These are phyloP conservation scores for Polyommatus icarus DNA, from an alignment of 2,888 invertebrate species.

Conservation along the genomic window DNA sequence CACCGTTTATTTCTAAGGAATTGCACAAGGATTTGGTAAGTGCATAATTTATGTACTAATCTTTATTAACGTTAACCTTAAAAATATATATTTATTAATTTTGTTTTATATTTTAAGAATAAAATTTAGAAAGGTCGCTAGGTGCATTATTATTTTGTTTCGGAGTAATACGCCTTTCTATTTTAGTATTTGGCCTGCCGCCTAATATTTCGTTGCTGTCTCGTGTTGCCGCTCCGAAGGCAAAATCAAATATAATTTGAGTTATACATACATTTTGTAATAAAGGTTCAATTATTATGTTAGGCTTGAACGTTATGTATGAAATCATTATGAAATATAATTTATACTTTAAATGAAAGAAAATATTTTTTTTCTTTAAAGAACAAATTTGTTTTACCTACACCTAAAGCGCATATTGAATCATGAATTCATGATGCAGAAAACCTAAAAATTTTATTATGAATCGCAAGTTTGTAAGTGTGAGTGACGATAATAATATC, in stretches of 20 bases:
- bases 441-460: too few species aligned
- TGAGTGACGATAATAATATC: too few species aligned
- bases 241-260: conserved; percentile 35
- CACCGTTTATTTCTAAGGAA: conserved; percentile 95
- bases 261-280: neutral
- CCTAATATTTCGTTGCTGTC: conserved; percentile 70
- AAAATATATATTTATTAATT: conserved; percentile 18
- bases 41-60: conserved; percentile 35
- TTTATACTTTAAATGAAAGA: too few species aligned
- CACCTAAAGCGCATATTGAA: too few species aligned
- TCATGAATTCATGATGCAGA: too few species aligned
- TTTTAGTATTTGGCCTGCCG: conserved; percentile 78
- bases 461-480: too few species aligned
- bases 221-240: conserved; percentile 58
- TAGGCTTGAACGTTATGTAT: too few species aligned
- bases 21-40: conserved; percentile 97
- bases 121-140: conserved; percentile 57
- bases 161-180: conserved; percentile 70
- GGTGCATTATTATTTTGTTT: conserved; percentile 69
- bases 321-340: too few species aligned
- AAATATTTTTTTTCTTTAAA: too few species aligned
- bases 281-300: neutral
- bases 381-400: too few species aligned
- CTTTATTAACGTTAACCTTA: neutral
- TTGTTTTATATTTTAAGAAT: conserved; percentile 30